Base-by-base conservation (phyloP, 1,140 invertebrate genomes). In the Pseudomyrmex dendroicus region DNA sequence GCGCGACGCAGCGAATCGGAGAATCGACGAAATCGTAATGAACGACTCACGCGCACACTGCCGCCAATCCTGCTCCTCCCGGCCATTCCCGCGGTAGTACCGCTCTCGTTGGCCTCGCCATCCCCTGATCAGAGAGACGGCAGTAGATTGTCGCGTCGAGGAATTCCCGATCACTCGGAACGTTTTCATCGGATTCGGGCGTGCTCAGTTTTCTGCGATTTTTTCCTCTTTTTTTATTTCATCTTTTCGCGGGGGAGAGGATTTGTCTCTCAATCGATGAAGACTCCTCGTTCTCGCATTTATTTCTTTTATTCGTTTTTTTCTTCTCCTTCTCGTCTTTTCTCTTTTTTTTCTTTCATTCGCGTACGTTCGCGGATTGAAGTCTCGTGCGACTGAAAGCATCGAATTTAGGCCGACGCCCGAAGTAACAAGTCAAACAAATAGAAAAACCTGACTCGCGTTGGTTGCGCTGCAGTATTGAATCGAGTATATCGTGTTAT, bases 21-120 rank as follows among this genome's bases (percentile, higher is more conserved):
- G 73, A 87, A 86, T 86, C 84, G 59, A 66, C 70, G 68, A 57
- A 48, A 76, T 86, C 63, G 86, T 84, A 86, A 84, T 73, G 82
- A 87, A 86, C 82, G 68, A 62, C 67, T 61, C 73, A 48, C 73
- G 80, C 62, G 74, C 73, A 50, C 44, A 50, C 44, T 59, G 73
- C 73, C 52, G 61, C 63, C 61, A 57, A 77, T 66, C 82, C 62
- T 8, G n/a, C 13, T 56, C 54, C 2, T n/a, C 66, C 44, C 66
- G 20, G 35, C 74, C 76, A 59, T 80, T 22, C 54, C 66, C 76
- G 20, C 8, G 48, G 20, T 57, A 57, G 62, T 35, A 22, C 56
- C 46, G 12, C 22, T 48, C 48, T 61, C 59, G 44, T n/a, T 84
- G 52, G 57, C 70, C 46, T 17, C 48, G 15, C 57, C n/a, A 4